Percentiles rank a stretch among this genome's conserved stretches.
phyloP scores from a whole-genome alignment of 2,797 vertebrate genomes.

The Xenops minutus region DNA sequence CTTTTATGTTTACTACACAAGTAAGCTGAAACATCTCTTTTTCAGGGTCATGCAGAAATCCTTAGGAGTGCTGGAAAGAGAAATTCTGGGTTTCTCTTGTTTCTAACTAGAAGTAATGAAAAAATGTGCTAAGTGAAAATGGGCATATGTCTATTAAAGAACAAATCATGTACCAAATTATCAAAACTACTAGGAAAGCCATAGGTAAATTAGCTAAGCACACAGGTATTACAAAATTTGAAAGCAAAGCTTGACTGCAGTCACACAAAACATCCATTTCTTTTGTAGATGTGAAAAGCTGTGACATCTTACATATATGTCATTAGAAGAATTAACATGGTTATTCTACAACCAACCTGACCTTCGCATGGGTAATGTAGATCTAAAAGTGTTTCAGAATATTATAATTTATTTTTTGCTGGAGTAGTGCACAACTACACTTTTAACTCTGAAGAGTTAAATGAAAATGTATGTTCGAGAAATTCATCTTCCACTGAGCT shows the following conservation, averaged over 20 bases:
- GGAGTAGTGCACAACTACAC: not conserved
- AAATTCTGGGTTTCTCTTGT: not conserved
- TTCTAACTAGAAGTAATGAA: not conserved
- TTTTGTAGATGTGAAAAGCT: not conserved
- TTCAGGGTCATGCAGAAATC: not conserved
- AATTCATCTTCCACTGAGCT: not conserved
- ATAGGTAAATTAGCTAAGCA: not conserved
- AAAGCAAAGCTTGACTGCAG: not conserved
- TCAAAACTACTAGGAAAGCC: not conserved
- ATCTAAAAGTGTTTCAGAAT: not conserved
- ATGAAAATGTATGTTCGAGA: not conserved
- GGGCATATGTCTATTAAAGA: not conserved
- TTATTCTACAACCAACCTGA: not conserved
- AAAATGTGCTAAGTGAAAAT: not conserved
- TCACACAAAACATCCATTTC: not conserved
- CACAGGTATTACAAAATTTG: not conserved
- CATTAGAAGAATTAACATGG: not conserved
- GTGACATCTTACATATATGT: rapidly evolving
- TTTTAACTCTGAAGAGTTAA: not conserved
- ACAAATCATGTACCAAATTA: not conserved
- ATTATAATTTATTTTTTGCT: not conserved
- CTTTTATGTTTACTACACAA: not conserved
- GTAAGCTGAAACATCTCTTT: not conserved
- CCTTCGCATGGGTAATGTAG: rapidly evolving
- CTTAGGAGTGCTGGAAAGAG: not conserved